Evolutionary conservation across 1,140 invertebrate genomes (phyloP), one percentile per base, ranked within the genome.

Genomic region (Acyrthosiphon pisum): DNA sequence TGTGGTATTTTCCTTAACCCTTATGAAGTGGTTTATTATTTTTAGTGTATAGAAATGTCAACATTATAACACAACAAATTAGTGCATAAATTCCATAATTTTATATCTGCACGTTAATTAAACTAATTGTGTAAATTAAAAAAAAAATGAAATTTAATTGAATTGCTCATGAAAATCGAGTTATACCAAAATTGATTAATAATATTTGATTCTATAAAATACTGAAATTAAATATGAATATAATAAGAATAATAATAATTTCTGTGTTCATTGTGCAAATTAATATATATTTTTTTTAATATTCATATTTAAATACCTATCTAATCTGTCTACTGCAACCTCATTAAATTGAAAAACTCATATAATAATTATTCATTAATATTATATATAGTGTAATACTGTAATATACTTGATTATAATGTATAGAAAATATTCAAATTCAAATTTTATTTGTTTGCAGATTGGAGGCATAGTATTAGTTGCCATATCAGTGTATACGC

Each of bases 401-500:
- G 9, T 68, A 30, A 68, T 68, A 30, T 68, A 9, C 8, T 26
- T 26, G 23, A 68, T 30, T 68, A 11, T 68, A 30, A 30, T 30
- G 26, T 26, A 68, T 76, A 76, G 11, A 18, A n/a, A 6, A 20
- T 30, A n/a, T 18, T 76, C 3, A 76, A 76, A 35, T 68, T n/a
- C 1, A 76, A 35, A 76, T n/a, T 76, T 6, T n/a, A 37, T 83
- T 37, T 83, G 7, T 46, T 95, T 96, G 48, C 94, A 98, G 98
- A 94, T 98, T 88, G 98, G 98, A 26, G 98, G 98, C 60, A 95
- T 97, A 1, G 95, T 97, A 44, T 97, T 98, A 6, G 96, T 98
- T 22, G 97, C 96, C 1, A 95, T 98, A 37, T 97, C 97, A 22
- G 95, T 97, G 83, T 98, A 98, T 97, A 97, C 98, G 6, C 95